Base-by-base conservation (phyloP, 1,140 invertebrate genomes). In the Parasteatoda tepidariorum region DNA sequence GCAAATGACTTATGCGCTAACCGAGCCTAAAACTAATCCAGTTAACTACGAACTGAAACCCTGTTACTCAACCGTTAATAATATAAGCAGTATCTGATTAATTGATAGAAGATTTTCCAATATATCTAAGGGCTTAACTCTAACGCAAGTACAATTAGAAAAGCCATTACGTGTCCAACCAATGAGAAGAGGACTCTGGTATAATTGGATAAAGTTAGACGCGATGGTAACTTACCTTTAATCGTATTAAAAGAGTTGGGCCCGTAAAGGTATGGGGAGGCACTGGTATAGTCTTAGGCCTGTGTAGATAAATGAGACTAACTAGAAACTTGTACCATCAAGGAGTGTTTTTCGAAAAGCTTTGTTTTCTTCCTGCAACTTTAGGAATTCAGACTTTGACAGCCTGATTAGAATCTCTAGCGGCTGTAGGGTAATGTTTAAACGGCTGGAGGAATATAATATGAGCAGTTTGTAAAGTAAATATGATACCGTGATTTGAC, bases 71-170 rank as follows among this genome's bases (percentile, higher is more conserved):
- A 28, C 48, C 31, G 57, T 75, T 75, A 75, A 75, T 75, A 75
- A 75, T 75, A 75, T 75, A 75, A 75, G 73, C 73, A 75, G 73
- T 18, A 75, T 62, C 57, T 26, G 73, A 75, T 75, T 75, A 75
- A 75, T 75, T 54, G 57, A 13, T n/a, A 71, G 31, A 28, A 62
- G 28, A 13, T 33, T 26, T 3, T 61, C 61, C 73, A 61, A 59
- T 75, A 62, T 48, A 48, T 48, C 9, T 48, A 33, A 13, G 26
- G 30, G 31, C 70, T 41, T 62, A 75, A 71, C 41, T n/a, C 64
- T 33, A 26, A 66, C 64, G 64, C 64, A 33, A 34, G 64, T 66
- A 66, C 64, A 66, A 33, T 66, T 66, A 66, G 64, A 66, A 66
- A 66, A 66, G 28, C n/a, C 30, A 66, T 66, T 66, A 66, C 64